Evolutionary conservation across 2,888 invertebrate genomes (phyloP), one percentile per base, ranked within the genome.

Genomic region (Noctuana brunneofusca): DNA sequence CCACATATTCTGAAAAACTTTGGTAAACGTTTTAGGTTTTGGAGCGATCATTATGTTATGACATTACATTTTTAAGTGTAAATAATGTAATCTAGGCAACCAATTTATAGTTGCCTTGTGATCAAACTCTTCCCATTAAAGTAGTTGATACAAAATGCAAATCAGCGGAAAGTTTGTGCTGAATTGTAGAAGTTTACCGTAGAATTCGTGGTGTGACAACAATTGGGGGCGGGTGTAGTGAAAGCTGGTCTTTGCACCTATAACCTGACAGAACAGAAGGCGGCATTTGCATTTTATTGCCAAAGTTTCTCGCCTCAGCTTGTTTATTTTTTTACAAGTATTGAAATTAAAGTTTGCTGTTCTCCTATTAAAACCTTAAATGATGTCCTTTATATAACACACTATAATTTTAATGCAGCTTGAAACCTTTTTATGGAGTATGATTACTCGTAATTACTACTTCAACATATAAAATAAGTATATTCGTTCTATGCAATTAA

Each of bases 231-330:
- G 43, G 43, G 43, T 43, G 43, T 43, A 43, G 18, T 14, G 30
- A 6, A 49, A 35, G 11, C 57, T 57, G 24, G 20, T n/a, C 30
- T 56, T 53, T 53, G 38, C 38, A 38, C 53, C 65, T 69, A 69
- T 77, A 78, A 78, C 79, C 76, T 77, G 76, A 76, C 73, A 76
- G 75, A 75, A 73, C 75, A 79, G 79, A 80, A 81, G 80, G 79
- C 83, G 79, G 82, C 87, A 89, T 89, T 90, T 89, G 88, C 89
- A 89, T 89, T 89, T 89, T 90, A 90, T 90, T 89, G 82, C 82
- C 70, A 81, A 90, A 89, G 84, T 90, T 88, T 81, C 79, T 43
- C 11, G 4, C 18, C 9, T 9, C 18, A 43, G 8, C 12, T 8
- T 41, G 8, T 43, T 18, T 0, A 9, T 43, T 18, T 12, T 43